Evolutionary conservation across 2,888 invertebrate genomes (phyloP), one percentile per base, ranked within the genome.

Genomic region (Limnephilus marmoratus): DNA sequence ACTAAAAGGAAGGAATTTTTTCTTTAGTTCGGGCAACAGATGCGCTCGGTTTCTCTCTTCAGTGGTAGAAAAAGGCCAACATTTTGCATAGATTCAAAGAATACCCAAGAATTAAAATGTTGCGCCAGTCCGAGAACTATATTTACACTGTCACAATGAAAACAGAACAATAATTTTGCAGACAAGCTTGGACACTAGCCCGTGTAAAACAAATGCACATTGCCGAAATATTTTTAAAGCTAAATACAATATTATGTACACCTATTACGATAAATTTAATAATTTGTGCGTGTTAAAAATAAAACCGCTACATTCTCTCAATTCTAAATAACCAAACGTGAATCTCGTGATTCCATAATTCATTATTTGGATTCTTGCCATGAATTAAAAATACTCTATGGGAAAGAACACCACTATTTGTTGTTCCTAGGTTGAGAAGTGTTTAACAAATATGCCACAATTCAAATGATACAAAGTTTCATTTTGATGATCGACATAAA

Each of bases 361-460:
- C 88, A 89, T n/a, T 15, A 89, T 80, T 89, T 89, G 88, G 88
- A 89, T 89, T 34, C 80, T 34, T 89, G 88, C 88, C 88, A 89
- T 80, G 81, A n/a, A 80, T 89, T 80, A 34, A n/a, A 41, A 81
- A 45, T 86, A 45, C 86, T 86, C 41, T 31, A 49, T 68, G 18
- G 24, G 68, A 68, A 68, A 18, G 68, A 68, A 68, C 18, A 68
- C 68, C 0, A 68, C 24, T n/a, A 9, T 24, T 68, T 68, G 68
- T 68, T 68, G 68, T 68, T 24, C n/a, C 24, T 24, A 3, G 49
- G 15, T 49, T 13, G 12, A 49, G 13, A 24, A 68, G 68, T 68
- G 68, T 68, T 68, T 18, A 68, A 68, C 53, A 18, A 68, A 68
- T 9, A 68, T 24, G 68, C 68, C 24, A 7, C 3, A 24, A n/a